Evolutionary conservation across 1,140 invertebrate species (phyloP).

Genomic region (Parapsyche elsis): DNA sequence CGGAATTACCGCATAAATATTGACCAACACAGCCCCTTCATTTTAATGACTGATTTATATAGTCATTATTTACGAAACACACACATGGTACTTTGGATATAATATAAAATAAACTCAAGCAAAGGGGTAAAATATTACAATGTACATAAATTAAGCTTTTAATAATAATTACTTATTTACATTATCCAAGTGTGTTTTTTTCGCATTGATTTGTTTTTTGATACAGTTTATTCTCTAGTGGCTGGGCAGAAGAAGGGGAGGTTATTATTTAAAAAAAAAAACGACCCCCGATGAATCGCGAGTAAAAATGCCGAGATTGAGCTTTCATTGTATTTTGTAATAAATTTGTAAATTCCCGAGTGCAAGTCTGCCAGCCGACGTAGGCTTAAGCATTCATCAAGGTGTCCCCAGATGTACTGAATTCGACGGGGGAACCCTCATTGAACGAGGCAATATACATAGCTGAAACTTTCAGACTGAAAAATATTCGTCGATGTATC

Average conservation of each 20-base stretch:
- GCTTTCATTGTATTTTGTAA: not conserved
- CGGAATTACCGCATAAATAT: conserved; percentile 6
- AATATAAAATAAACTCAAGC: too few relatives aligned
- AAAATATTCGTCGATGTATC: too few relatives aligned
- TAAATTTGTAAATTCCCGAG: conserved; percentile 9
- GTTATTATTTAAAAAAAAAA: too few relatives aligned
- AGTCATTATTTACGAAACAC: too few relatives aligned
- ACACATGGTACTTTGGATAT: too few relatives aligned
- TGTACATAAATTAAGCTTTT: too few relatives aligned
- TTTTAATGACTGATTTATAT: not conserved
- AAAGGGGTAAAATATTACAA: too few relatives aligned
- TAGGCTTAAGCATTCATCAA: not conserved
- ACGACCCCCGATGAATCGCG: not conserved
- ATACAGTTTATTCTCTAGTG: too few relatives aligned
- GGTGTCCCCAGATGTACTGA: not conserved
- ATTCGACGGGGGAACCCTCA: not conserved
- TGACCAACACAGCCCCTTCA: not conserved
- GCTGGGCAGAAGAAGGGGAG: too few relatives aligned
- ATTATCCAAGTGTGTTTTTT: too few relatives aligned
- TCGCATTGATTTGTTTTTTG: too few relatives aligned
- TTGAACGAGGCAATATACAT: not conserved
- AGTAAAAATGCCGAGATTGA: conserved; percentile 1
- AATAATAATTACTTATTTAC: too few relatives aligned
- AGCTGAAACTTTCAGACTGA: not conserved
- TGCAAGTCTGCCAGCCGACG: not conserved